These are phyloP conservation scores for Heliconius ismenius DNA, from an alignment of 2,888 invertebrate species.

Conservation along the genomic window DNA sequence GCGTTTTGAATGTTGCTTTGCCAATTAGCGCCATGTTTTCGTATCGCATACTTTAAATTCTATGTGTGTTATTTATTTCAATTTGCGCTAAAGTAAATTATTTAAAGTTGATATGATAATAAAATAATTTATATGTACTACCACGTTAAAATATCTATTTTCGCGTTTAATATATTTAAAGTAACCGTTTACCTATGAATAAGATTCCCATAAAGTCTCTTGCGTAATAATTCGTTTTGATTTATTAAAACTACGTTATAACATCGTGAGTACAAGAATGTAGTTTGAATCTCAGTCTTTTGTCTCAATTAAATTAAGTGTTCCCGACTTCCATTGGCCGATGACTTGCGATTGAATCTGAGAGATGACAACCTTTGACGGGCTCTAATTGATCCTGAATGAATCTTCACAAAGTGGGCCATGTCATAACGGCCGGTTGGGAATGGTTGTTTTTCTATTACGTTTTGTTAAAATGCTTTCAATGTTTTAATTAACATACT, in stretches of 20 bases:
- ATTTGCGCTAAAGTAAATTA: background rate
- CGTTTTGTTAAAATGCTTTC: constrained; percentile 1
- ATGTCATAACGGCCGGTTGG: constrained; percentile 34
- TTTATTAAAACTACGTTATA: constrained; percentile 28
- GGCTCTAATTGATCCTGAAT: constrained; percentile 63
- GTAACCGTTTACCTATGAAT: constrained; percentile 27
- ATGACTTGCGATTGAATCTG: constrained; percentile 56
- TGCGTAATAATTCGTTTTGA: constrained; percentile 26
- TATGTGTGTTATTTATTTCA: background rate
- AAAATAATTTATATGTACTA: background rate
- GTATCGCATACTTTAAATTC: constrained; percentile 3
- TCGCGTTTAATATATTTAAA: background rate
- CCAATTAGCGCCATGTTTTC: constrained; percentile 32
- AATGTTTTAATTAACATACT: constrained; percentile 1
- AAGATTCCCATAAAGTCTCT: constrained; percentile 26
- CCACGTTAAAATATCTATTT: background rate
- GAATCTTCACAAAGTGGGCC: constrained; percentile 49
- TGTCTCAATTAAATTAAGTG: constrained; percentile 75
- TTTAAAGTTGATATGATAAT: background rate
- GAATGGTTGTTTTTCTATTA: constrained; percentile 32
- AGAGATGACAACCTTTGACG: constrained; percentile 53
- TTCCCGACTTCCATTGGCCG: constrained; percentile 54
- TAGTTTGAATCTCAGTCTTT: constrained; percentile 48
- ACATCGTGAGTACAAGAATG: constrained; percentile 26
- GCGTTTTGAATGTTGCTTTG: constrained; percentile 16